Evolutionary conservation across 1,140 invertebrate genomes (phyloP).

Genomic region (Drosophila navojoa): DNA sequence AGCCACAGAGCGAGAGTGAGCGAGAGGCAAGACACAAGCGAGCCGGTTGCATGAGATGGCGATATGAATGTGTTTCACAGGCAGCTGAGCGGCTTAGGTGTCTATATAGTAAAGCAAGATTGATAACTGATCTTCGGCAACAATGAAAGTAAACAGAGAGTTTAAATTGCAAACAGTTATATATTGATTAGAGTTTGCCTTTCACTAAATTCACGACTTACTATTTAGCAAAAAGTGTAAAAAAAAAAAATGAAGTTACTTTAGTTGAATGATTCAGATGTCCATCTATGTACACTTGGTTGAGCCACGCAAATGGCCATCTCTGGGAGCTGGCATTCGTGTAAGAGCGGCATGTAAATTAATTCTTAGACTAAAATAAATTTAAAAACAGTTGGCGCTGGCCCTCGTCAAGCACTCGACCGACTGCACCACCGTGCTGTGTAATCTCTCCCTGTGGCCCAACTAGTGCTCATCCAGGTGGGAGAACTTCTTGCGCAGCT

Average conservation of each 20-base stretch:
- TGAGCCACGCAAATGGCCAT: background rate
- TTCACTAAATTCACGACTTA: background rate
- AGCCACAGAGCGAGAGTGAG: background rate
- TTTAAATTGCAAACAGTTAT: no score
- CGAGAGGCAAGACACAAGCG: background rate
- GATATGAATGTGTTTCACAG: background rate
- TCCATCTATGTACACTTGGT: background rate
- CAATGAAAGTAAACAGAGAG: background rate
- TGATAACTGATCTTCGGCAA: slow-evolving; percentile 1
- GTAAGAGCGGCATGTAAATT: slow-evolving; percentile 9
- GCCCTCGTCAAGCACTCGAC: background rate
- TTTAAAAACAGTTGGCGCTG: slow-evolving; percentile 23
- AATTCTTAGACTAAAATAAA: slow-evolving; percentile 30
- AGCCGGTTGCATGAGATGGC: slow-evolving; percentile 6
- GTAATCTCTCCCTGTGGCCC: background rate
- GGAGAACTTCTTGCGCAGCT: slow-evolving; percentile 91
- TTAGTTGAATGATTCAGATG: background rate
- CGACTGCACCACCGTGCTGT: slow-evolving; percentile 5
- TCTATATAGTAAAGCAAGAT: background rate
- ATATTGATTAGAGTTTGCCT: background rate
- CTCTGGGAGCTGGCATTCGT: background rate
- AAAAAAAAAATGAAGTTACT: background rate
- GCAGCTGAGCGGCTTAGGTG: background rate
- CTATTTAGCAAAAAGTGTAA: background rate
- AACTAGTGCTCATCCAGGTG: slow-evolving; percentile 89